These are phyloP conservation scores for Oryctes rhinoceros DNA, from an alignment of 1,140 invertebrate species.

Conservation along the genomic window DNA sequence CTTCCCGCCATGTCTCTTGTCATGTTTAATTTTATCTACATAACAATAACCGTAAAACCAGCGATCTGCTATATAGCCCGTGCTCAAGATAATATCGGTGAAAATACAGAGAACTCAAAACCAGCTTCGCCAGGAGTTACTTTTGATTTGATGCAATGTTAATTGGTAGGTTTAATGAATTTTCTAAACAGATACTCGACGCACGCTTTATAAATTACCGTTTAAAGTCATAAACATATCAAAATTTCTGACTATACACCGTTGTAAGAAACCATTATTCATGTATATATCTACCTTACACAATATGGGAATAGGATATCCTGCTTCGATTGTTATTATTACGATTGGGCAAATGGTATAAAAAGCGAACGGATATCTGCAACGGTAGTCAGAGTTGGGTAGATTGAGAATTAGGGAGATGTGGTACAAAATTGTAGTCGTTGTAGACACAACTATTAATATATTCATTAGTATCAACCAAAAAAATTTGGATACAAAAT, in stretches of 20 bases:
- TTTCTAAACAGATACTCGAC: background rate
- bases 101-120: conserved; percentile 25
- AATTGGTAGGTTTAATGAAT: conserved; percentile 24
- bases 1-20: conserved; percentile 5
- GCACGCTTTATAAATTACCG: background rate
- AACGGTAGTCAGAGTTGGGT: too few species aligned
- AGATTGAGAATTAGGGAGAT: too few species aligned
- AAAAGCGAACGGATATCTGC: too few species aligned
- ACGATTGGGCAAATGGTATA: too few species aligned
- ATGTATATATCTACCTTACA: too few species aligned
- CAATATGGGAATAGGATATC: too few species aligned
- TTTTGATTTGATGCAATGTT: background rate
- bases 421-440: too few species aligned
- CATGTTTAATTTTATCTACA: conserved; percentile 19
- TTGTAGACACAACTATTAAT: too few species aligned
- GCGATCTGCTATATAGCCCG: background rate
- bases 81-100: conserved; percentile 27
- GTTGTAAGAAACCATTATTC: too few species aligned
- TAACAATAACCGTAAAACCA: conserved; percentile 17
- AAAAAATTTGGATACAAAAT: too few species aligned
- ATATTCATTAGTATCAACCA: too few species aligned
- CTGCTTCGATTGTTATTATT: too few species aligned
- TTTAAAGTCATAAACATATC: background rate
- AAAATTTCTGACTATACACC: background rate
- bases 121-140: background rate